Percentiles rank a stretch among this genome's conserved stretches.
Conservation (phyloP, 2,797 vertebrate genomes). For the Bradypodion pumilum region DNA sequence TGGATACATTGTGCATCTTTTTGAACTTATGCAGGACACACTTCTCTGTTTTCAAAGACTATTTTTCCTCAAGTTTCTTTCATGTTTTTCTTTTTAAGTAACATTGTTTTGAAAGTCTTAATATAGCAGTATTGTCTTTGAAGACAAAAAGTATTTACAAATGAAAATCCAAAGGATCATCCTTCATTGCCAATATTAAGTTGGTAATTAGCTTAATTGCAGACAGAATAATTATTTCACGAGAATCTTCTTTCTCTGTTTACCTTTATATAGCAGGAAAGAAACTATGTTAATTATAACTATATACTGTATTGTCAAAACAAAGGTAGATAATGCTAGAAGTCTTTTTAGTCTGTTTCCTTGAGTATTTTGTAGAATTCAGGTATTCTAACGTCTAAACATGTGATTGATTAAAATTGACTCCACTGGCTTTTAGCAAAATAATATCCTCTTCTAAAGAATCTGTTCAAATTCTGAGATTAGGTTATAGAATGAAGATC, state of each 20-base stretch:
- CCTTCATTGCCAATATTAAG: constrained; percentile 37
- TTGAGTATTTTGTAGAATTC: constrained; percentile 45
- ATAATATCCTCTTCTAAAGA: constrained; percentile 67
- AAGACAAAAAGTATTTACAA: constrained; percentile 23
- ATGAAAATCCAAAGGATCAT: constrained; percentile 40
- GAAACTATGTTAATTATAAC: too few species aligned
- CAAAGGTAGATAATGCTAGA: constrained; percentile 45
- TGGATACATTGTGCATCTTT: not conserved
- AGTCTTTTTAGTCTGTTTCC: constrained; percentile 54
- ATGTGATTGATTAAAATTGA: constrained; percentile 71
- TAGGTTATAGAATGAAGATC: constrained; percentile 69
- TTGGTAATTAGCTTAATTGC: constrained; percentile 57
- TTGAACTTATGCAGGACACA: not conserved
- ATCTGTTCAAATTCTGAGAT: constrained; percentile 70
- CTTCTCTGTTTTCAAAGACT: constrained; percentile 19
- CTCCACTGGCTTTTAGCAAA: constrained; percentile 50
- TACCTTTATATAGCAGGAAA: constrained; percentile 45
- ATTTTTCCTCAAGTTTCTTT: not conserved
- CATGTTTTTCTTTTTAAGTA: constrained; percentile 35
- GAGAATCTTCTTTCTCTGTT: constrained; percentile 57
- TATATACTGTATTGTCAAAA: constrained; percentile 63
- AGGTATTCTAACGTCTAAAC: constrained; percentile 47
- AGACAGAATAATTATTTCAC: constrained; percentile 61
- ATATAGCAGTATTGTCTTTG: constrained; percentile 32
- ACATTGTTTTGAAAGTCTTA: constrained; percentile 21